Conservation (phyloP, 1,140 invertebrate species). For the Himalopsyche phryganea region DNA sequence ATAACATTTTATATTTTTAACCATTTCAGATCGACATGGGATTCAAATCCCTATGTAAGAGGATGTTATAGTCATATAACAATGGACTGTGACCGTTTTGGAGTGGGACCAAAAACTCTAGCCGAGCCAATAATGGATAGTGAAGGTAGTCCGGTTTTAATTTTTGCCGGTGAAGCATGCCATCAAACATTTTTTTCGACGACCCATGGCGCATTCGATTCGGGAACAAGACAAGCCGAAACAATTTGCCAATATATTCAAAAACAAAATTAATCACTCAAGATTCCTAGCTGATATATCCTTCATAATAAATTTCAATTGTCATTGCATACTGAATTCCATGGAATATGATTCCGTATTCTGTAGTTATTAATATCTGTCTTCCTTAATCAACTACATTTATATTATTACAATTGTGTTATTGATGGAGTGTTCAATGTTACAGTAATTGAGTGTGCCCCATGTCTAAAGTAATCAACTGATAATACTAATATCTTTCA, state of each 20-base stretch:
- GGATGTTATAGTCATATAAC: constrained; percentile 66
- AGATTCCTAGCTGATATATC: no score
- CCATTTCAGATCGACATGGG: constrained; percentile 60
- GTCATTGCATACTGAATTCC: no score
- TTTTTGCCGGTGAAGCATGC: constrained; percentile 73
- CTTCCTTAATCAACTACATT: no score
- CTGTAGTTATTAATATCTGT: no score
- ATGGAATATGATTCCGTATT: no score
- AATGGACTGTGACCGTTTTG: constrained; percentile 47
- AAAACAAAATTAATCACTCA: constrained; percentile 16
- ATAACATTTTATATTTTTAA: constrained; percentile 5
- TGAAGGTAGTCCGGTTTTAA: constrained; percentile 48
- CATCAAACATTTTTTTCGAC: constrained; percentile 69
- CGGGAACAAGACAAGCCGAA: constrained; percentile 52
- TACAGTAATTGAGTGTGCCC: no score
- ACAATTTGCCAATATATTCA: background rate
- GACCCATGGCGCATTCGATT: constrained; percentile 64
- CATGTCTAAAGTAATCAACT: no score
- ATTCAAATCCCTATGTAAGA: constrained; percentile 56
- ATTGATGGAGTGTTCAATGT: no score
- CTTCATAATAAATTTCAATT: no score
- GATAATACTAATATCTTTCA: no score
- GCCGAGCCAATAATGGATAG: constrained; percentile 40
- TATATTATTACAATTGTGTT: no score
- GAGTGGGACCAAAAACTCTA: constrained; percentile 40